Evolutionary conservation across 2,888 invertebrate species (phyloP).

Genomic region (Ischnura elegans): DNA sequence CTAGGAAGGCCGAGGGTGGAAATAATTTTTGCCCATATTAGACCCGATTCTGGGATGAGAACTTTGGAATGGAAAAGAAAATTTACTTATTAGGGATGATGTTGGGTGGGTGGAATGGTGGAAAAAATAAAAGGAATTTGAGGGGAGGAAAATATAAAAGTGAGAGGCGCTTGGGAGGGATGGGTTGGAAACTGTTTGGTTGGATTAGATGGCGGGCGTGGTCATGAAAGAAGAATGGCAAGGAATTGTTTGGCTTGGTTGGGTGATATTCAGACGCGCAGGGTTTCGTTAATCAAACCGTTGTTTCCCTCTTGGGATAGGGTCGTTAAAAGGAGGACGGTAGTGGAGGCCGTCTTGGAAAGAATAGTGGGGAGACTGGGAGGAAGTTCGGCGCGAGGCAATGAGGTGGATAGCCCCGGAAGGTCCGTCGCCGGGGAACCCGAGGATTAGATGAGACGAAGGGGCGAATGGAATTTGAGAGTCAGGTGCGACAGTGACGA

Average conservation of each 20-base stretch:
- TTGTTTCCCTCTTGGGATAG: constrained; percentile 58
- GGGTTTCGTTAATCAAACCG: constrained; percentile 64
- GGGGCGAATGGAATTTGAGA: not conserved
- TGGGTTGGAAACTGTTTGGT: not conserved
- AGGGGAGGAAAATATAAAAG: not conserved
- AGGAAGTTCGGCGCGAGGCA: not conserved
- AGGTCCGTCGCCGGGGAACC: not conserved
- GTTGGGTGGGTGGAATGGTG: not conserved
- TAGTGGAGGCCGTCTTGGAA: constrained; percentile 1
- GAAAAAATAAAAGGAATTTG: not conserved
- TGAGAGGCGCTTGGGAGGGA: not conserved
- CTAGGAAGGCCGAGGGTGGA: not conserved
- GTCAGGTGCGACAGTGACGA: not conserved
- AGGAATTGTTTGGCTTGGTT: not conserved
- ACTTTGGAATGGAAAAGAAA: not conserved
- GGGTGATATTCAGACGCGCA: constrained; percentile 43
- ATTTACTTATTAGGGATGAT: not conserved
- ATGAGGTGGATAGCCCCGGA: not conserved
- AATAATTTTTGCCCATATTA: not conserved
- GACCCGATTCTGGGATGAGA: not conserved
- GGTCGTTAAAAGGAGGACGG: constrained; percentile 50
- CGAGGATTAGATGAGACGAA: not conserved
- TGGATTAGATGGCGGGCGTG: constrained; percentile 20
- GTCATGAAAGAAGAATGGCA: constrained; percentile 49
- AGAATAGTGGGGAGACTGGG: not conserved